Base-by-base conservation (phyloP, 2,888 invertebrate genomes). In the Cosmorhoe ocellata region DNA sequence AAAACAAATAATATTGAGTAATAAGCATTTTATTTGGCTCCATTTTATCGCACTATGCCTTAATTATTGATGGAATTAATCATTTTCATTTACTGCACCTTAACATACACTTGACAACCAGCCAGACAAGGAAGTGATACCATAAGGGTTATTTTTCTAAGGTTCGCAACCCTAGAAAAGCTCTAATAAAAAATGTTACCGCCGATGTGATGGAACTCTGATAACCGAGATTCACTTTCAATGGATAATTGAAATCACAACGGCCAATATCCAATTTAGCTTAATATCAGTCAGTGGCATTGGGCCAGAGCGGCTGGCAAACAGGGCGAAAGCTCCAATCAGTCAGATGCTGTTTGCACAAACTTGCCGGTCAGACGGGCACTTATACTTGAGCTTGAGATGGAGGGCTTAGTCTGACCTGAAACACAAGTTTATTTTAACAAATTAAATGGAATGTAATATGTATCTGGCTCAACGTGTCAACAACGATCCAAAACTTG, bases 281-380 rank as follows among this genome's bases (percentile, higher is more conserved):
- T 51, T 56, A 55, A 56, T 56, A 53, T 50, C 42, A 51, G 44
- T 56, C 36, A 46, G 61, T 64, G 55, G 58, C 52, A 57, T 45
- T 57, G 53, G 59, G 51, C 40, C 44, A 58, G 61, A 71, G 67
- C 61, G 60, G 40, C 63, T 42, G 5, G 54, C 64, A 70, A 72
- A 74, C 72, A 73, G 61, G 57, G 58, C 59, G 62, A 64, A 61
- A 66, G 64, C 66, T 61, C 67, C 71, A 69, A 75, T 75, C 71
- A 73, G 67, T 71, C 69, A 65, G 67, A 66, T 67, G 64, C 59
- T 75, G 71, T 71, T 75, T 73, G 63, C 42, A 41, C 34, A 51
- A 55, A 65, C 64, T 64, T 58, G 62, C 51, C 61, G 44, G 59
- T 61, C 50, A 59, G 53, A 61, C 55, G 51, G 58, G 56, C 61